A percentile compares a stretch with the other conserved stretches of the same genome.
These are phyloP conservation scores for Hipposideros larvatus DNA, from an alignment of 2,797 vertebrate species.

Conservation along the genomic window DNA sequence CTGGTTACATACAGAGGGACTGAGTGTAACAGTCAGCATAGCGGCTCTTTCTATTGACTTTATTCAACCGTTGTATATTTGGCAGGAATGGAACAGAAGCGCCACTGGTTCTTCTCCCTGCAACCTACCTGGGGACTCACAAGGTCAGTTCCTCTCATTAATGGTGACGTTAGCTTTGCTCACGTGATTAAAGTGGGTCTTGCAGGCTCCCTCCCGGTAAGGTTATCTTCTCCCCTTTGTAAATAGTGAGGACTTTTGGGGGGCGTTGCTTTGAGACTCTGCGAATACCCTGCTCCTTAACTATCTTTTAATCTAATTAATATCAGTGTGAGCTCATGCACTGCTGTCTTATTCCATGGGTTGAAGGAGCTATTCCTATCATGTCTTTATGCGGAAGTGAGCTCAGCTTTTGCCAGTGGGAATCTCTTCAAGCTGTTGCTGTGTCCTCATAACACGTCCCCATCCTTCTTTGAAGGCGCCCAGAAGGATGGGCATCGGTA, in stretches of 20 bases:
- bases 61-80: neutral
- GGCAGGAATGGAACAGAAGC: neutral
- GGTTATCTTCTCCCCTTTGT: neutral
- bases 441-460: neutral
- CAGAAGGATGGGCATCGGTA: no score
- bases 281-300: neutral
- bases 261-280: neutral
- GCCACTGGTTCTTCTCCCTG: neutral
- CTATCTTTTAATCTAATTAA: neutral
- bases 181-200: neutral
- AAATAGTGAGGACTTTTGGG: neutral
- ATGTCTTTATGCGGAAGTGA: neutral
- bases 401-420: neutral
- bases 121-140: neutral
- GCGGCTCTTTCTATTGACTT: neutral
- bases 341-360: neutral
- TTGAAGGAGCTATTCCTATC: neutral
- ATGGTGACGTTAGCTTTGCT: neutral
- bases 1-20: accelerated
- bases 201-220: neutral
- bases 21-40: no score
- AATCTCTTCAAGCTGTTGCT: neutral
- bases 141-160: neutral
- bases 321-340: neutral
- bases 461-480: neutral